Evolutionary conservation across 2,888 invertebrate species (phyloP).

Genomic region (Melinaea menophilus): DNA sequence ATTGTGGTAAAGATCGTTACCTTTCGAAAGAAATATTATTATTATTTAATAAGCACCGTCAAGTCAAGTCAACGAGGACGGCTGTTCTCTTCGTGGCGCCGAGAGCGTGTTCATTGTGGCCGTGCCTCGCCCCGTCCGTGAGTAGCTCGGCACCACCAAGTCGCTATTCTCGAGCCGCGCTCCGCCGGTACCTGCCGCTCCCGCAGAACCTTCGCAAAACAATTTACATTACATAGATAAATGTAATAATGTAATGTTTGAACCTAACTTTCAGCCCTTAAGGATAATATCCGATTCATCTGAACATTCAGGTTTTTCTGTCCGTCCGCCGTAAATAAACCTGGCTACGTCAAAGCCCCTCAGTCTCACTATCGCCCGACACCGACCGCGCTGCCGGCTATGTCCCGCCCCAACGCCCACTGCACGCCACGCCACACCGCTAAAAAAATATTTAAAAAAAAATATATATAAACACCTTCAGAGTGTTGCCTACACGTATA

Average conservation of each 20-base stretch:
- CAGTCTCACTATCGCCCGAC: slow-evolving; percentile 85
- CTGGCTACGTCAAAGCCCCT: slow-evolving; percentile 83
- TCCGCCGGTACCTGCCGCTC: slow-evolving; percentile 83
- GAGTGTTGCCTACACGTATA: slow-evolving; percentile 89
- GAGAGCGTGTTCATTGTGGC: slow-evolving; percentile 84
- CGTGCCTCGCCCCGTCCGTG: slow-evolving; percentile 80
- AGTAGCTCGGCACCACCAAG: slow-evolving; percentile 84
- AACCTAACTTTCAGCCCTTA: background rate
- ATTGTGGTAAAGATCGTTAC: too few relatives aligned
- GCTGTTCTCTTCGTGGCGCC: slow-evolving; percentile 86
- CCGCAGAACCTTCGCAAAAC: slow-evolving; percentile 70
- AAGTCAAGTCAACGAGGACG: slow-evolving; percentile 75
- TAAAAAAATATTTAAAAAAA: slow-evolving; percentile 35
- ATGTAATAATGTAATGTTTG: too few relatives aligned
- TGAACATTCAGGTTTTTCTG: slow-evolving; percentile 79
- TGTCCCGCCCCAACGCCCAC: slow-evolving; percentile 88
- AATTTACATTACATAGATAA: background rate
- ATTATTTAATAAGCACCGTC: too few relatives aligned
- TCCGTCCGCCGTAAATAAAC: slow-evolving; percentile 86
- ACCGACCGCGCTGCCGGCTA: slow-evolving; percentile 88
- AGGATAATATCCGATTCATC: background rate
- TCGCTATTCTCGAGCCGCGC: slow-evolving; percentile 83
- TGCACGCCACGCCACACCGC: slow-evolving; percentile 81
- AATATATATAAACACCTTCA: slow-evolving; percentile 76
- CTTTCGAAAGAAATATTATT: too few relatives aligned